Conservation (phyloP, 2,113 vertebrate species). For the Pandion haliaetus region DNA sequence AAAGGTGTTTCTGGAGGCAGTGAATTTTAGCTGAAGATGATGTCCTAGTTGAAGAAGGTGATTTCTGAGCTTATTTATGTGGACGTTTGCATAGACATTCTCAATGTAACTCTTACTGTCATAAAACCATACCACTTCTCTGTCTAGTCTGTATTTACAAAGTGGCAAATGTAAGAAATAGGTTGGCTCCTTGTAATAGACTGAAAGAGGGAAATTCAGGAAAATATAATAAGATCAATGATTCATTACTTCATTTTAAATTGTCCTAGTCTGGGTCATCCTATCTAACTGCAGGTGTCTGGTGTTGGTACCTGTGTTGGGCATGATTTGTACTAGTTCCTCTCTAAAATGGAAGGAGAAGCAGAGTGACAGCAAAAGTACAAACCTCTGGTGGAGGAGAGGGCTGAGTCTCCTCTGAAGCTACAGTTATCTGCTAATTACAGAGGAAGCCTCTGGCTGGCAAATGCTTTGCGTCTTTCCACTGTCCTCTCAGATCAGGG, state of each 20-base stretch:
- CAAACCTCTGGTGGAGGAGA: neutral
- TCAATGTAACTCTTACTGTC: neutral
- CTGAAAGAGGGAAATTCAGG: neutral
- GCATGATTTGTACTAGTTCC: neutral
- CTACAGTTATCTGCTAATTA: neutral
- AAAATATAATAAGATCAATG: neutral
- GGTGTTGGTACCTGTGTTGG: neutral
- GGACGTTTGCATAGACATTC: neutral
- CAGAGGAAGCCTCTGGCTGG: neutral
- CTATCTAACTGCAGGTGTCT: neutral
- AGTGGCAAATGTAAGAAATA: neutral
- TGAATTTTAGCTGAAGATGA: neutral
- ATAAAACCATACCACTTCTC: neutral
- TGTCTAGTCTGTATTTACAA: neutral
- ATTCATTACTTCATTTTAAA: neutral
- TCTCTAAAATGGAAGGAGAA: neutral
- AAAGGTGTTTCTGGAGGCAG: neutral
- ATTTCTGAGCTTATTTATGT: neutral
- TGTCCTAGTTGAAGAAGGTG: neutral
- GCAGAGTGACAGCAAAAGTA: neutral
- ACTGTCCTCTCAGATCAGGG: neutral
- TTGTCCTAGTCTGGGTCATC: neutral
- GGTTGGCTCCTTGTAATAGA: neutral
- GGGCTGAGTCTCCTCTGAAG: neutral
- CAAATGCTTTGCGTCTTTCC: neutral